phyloP scores from a whole-genome alignment of 2,888 invertebrate genomes.

The Laothoe populi region DNA sequence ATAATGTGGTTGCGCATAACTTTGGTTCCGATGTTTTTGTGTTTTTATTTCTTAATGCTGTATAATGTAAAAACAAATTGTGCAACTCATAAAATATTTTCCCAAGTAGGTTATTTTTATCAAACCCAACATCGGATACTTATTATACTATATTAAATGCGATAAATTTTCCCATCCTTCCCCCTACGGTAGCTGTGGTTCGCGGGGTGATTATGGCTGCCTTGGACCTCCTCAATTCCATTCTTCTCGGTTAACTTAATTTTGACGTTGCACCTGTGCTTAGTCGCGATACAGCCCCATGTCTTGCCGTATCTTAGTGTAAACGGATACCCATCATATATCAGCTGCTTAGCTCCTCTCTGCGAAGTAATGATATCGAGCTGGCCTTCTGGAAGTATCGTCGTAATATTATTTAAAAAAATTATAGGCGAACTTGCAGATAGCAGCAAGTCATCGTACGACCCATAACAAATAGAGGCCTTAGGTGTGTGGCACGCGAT shows the following conservation, averaged over 20 bases:
- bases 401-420: background rate
- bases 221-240: constrained; percentile 31
- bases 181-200: background rate
- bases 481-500: too few species aligned
- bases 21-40: too few species aligned
- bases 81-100: too few species aligned
- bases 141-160: background rate
- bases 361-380: constrained; percentile 20
- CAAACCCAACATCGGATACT: background rate
- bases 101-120: too few species aligned
- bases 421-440: too few species aligned
- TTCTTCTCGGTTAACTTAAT: constrained; percentile 38
- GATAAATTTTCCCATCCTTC: constrained; percentile 6
- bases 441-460: too few species aligned
- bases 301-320: background rate
- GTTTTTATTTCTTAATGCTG: too few species aligned
- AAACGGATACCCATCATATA: constrained; percentile 24
- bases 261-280: constrained; percentile 44
- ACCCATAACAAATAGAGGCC: too few species aligned
- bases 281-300: constrained; percentile 17
- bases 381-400: constrained; percentile 13
- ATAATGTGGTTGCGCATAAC: too few species aligned
- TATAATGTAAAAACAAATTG: too few species aligned
- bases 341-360: constrained; percentile 10
- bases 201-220: constrained; percentile 45